Evolutionary conservation across 2,888 invertebrate species (phyloP).

Genomic region (Tigriopus californicus): DNA sequence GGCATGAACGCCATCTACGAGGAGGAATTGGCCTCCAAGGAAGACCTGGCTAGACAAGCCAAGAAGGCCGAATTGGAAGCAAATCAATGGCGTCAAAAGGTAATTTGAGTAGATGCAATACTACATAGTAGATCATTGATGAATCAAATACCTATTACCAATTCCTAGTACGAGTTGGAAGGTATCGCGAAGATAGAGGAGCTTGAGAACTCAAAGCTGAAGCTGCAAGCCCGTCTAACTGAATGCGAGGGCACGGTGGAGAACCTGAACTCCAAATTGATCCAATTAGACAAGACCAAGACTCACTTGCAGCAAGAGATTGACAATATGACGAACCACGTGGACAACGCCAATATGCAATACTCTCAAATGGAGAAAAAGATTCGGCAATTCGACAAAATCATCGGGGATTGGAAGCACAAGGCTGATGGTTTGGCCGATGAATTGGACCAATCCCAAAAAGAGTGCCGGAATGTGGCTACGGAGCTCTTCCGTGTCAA

Average conservation of each 20-base stretch:
- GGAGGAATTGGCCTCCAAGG: slow-evolving; percentile 96
- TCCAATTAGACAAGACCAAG: slow-evolving; percentile 11
- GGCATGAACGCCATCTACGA: slow-evolving; percentile 96
- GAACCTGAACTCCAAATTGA: slow-evolving; percentile 2
- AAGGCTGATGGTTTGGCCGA: slow-evolving; percentile 89
- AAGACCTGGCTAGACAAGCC: slow-evolving; percentile 93
- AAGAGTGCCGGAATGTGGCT: slow-evolving; percentile 98
- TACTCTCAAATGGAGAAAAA: slow-evolving; percentile 37
- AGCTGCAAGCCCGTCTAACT: slow-evolving; percentile 33
- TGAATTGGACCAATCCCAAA: slow-evolving; percentile 94
- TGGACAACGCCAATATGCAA: slow-evolving; percentile 89
- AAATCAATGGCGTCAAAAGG: slow-evolving; percentile 88
- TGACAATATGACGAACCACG: slow-evolving; percentile 89
- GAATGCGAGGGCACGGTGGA: slow-evolving; percentile 28
- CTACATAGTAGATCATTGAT: not conserved
- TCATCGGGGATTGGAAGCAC: slow-evolving; percentile 98
- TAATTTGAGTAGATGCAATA: slow-evolving; percentile 17
- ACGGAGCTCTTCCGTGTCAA: slow-evolving; percentile 98
- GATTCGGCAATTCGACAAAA: slow-evolving; percentile 67
- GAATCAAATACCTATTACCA: not conserved
- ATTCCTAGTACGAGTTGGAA: not conserved
- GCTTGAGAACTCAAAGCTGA: slow-evolving; percentile 29
- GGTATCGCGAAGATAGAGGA: slow-evolving; percentile 34
- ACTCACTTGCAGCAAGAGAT: slow-evolving; percentile 37
- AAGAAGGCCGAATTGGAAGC: slow-evolving; percentile 95